These are phyloP conservation scores for Mirza zaza DNA, from an alignment of 2,113 vertebrate genomes.

Conservation along the genomic window DNA sequence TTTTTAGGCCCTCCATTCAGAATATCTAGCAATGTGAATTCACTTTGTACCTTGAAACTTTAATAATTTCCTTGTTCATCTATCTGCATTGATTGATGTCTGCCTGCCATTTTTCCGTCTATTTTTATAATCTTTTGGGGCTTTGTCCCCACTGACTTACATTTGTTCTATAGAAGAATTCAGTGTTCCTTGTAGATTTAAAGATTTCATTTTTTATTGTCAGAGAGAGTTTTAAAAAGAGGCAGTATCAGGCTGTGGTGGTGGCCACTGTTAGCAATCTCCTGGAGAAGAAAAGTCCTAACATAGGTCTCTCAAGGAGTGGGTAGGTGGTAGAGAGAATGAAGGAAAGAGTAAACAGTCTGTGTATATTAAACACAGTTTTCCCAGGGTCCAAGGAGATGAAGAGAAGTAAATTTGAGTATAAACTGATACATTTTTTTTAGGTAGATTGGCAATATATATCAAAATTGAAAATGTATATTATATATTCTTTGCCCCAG, in stretches of 20 bases:
- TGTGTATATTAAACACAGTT: background rate
- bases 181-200: background rate
- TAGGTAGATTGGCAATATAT: background rate
- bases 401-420: background rate
- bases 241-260: background rate
- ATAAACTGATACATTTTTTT: background rate
- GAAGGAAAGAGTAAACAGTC: background rate
- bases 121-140: background rate
- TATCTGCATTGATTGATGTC: background rate
- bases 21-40: background rate
- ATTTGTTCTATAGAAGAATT: background rate
- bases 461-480: background rate
- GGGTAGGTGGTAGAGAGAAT: background rate
- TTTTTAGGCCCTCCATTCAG: background rate
- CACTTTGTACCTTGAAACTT: conserved; percentile 5
- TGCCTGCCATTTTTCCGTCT: background rate
- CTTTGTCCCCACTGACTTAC: background rate
- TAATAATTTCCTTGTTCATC: background rate
- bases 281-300: background rate
- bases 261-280: background rate
- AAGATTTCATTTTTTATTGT: background rate
- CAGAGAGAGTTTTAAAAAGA: background rate
- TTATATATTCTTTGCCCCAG: background rate
- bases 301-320: background rate
- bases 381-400: background rate